These are phyloP conservation scores for Eueides isabella DNA, from an alignment of 1,140 invertebrate genomes.

Conservation along the genomic window DNA sequence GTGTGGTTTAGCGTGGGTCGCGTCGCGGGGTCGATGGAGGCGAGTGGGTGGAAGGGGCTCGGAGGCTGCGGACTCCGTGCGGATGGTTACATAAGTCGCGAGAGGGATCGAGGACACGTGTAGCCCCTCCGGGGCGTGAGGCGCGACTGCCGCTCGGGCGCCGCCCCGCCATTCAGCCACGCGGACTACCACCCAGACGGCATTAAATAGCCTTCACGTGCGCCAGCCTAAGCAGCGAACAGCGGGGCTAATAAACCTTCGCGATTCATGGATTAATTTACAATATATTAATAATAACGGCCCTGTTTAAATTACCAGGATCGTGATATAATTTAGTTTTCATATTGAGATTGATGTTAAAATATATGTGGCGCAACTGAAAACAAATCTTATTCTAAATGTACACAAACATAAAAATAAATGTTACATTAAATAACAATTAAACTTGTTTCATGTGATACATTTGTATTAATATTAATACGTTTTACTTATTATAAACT, in stretches of 20 bases:
- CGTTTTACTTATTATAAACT: no score
- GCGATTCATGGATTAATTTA: constrained; percentile 51
- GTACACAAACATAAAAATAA: no score
- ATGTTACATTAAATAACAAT: no score
- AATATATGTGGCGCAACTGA: background rate
- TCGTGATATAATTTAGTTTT: background rate
- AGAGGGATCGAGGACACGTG: constrained; percentile 71
- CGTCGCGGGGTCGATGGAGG: constrained; percentile 64
- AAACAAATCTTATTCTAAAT: background rate
- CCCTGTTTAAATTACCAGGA: background rate
- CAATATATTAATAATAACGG: constrained; percentile 8
- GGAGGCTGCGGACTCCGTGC: constrained; percentile 77
- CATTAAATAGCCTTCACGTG: constrained; percentile 74
- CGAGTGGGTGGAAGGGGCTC: constrained; percentile 57
- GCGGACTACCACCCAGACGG: constrained; percentile 63
- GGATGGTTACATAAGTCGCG: constrained; percentile 79
- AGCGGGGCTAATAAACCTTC: constrained; percentile 70
- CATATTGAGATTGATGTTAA: background rate
- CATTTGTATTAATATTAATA: no score
- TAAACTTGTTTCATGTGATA: no score
- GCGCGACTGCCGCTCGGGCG: constrained; percentile 72
- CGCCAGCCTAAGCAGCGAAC: constrained; percentile 38
- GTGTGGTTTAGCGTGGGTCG: constrained; percentile 54
- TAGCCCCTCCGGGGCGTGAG: constrained; percentile 69
- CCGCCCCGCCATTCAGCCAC: constrained; percentile 70